phyloP scores from a whole-genome alignment of 2,797 vertebrate species.

The Spondyliosoma cantharus region DNA sequence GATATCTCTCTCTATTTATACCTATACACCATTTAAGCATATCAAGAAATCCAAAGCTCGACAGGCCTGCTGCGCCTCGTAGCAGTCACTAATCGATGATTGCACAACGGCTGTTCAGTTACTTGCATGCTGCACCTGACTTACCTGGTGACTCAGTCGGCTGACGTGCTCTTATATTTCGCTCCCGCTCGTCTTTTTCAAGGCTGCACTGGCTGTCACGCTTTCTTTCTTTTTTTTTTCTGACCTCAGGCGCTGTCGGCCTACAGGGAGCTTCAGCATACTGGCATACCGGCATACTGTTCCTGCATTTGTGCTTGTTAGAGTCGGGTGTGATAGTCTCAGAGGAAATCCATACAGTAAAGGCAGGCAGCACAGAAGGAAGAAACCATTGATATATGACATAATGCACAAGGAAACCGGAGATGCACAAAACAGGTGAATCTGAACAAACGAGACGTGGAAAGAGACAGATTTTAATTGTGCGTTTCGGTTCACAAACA shows the following conservation, averaged over 20 bases:
- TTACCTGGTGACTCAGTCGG: constrained; percentile 13
- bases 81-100: background rate
- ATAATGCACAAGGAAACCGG: constrained; percentile 24
- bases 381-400: constrained; percentile 24
- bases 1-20: background rate
- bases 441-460: background rate
- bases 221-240: constrained; percentile 40
- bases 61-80: background rate
- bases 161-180: constrained; percentile 5
- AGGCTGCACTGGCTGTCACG: constrained; percentile 25
- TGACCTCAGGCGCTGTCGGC: constrained; percentile 47
- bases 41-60: background rate
- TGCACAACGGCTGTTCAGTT: background rate
- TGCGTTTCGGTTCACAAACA: background rate
- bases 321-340: constrained; percentile 48
- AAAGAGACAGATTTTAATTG: background rate
- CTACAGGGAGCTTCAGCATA: constrained; percentile 51
- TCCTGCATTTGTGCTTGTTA: constrained; percentile 61
- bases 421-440: background rate
- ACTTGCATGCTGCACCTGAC: background rate
- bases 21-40: background rate
- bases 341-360: constrained; percentile 34
- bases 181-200: constrained; percentile 31
- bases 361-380: constrained; percentile 23
- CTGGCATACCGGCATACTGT: constrained; percentile 21